Evolutionary conservation across 2,888 invertebrate species (phyloP), one percentile per base, ranked within the genome.

Genomic region (Micropterix aruncella): DNA sequence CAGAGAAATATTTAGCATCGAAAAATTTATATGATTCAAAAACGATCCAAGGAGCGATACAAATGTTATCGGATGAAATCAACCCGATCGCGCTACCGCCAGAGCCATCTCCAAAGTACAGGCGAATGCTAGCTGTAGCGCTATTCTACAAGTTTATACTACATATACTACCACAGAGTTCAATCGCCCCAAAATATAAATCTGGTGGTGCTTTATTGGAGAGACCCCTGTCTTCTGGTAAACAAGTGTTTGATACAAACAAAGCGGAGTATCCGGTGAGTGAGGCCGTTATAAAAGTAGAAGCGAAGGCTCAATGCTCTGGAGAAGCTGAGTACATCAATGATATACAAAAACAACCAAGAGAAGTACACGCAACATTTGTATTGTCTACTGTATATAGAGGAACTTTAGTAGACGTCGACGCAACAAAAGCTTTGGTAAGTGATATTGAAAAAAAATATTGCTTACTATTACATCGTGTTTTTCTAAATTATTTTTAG

Each of bases 81-180:
- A 56, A 67, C 1, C 81, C 88, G 0, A 77, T 79, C 45, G 65
- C 70, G 12, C 60, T 70, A 14, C 69, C 78, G 1, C 80, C 83
- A 0, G 83, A 86, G 54, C 77, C 83, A 1, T 73, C 78, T 0
- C 77, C 83, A 0, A 65, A 65, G 36, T 89, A 81, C 54, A 73
- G 88, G 18, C 80, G 78, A 54, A 69, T 70, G 9, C 63, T 92
- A 5, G 83, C 89, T 0, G 66, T 82, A 45, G 74, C 80, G 3
- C 63, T 92, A 12, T 80, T 91, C 56, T 92, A 89, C 60, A 91
- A 89, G 77, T 75, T 70, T 19, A 57, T 77, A 2, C 55, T 80
- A 18, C 71, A 73, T 3, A 55, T 75, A 4, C 60, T 67, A 36
- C 70, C 74, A 1, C 47, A 54, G 9, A 57, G 62, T 5, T 55